Conservation (phyloP, 2,888 invertebrate genomes). For the Watsonalla cultraria region DNA sequence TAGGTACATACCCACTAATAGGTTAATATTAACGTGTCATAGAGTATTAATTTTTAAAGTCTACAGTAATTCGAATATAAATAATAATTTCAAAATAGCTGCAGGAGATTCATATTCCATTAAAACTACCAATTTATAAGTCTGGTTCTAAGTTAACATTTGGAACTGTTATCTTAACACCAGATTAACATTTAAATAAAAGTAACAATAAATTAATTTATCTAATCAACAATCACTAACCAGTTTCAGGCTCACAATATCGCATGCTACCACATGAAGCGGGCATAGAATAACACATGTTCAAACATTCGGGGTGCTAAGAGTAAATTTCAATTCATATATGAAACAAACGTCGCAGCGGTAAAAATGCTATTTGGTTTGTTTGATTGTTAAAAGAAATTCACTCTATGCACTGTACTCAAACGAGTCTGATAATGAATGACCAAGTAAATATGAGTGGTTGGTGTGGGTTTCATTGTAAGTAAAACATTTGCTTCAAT, state of each 20-base stretch:
- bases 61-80: not conserved
- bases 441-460: not conserved
- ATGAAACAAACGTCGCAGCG: too few species aligned
- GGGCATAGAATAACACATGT: slow-evolving; percentile 7
- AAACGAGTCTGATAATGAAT: not conserved
- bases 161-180: slow-evolving; percentile 9
- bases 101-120: slow-evolving; percentile 18
- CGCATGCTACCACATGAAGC: slow-evolving; percentile 38
- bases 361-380: too few species aligned
- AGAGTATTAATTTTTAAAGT: not conserved
- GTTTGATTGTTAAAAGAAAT: too few species aligned
- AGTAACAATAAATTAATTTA: slow-evolving; percentile 18
- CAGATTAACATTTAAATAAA: slow-evolving; percentile 20
- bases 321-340: too few species aligned
- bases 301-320: not conserved
- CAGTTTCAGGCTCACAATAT: slow-evolving; percentile 25
- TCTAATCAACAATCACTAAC: slow-evolving; percentile 28
- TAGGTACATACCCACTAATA: not conserved
- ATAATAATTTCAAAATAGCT: slow-evolving; percentile 5
- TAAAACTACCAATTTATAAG: not conserved
- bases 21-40: not conserved
- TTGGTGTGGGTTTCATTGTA: not conserved
- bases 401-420: not conserved
- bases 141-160: not conserved
- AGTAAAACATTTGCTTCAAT: not conserved